Base-by-base conservation (phyloP, 2,113 vertebrate species). In the Toxotes jaculatrix region DNA sequence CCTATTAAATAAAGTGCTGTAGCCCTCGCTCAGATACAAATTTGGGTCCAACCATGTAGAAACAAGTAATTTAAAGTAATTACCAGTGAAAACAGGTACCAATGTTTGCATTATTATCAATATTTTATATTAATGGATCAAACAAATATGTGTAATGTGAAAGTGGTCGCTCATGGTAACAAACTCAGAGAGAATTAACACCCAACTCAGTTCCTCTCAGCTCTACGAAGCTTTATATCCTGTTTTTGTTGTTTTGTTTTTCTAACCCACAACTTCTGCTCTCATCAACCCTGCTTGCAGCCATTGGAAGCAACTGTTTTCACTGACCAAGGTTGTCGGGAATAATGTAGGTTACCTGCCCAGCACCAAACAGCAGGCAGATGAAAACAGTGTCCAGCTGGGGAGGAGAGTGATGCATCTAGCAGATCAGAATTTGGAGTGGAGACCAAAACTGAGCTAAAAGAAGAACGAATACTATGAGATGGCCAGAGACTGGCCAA, bases 1-100 rank as follows among this genome's bases (percentile, higher is more conserved):
- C 38, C n/a, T 63, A 38, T 63, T 64, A 80, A 32, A 72, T 71
- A 73, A 82, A 64, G 14, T 16, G 13, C 34, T n/a, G 17, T 4
- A 40, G 21, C 57, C 21, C 53, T 66, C 51, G 8, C 13, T 79
- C 5, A n/a, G 19, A 74, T 7, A 64, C 14, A 23, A 31, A 60
- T 56, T 63, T 79, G 42, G 61, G 49, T 69, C n/a, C 1, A 17
- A 6, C 17, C n/a, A 31, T 1, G 1, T 27, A 62, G 36, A 72
- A 10, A 0, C 3, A 17, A 32, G 60, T 42, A 8, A 59, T 72
- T 65, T 23, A 65, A 67, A 56, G 23, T 62, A 51, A 32, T n/a
- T 14, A 55, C 27, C 10, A 64, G 38, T 4, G 17, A 57, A 64
- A 71, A 32, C 8, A 47, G 49, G 38, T 16, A 34, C 47, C 1